Evolutionary conservation across 2,888 invertebrate genomes (phyloP), one percentile per base, ranked within the genome.

Genomic region (Dioctria rufipes): DNA sequence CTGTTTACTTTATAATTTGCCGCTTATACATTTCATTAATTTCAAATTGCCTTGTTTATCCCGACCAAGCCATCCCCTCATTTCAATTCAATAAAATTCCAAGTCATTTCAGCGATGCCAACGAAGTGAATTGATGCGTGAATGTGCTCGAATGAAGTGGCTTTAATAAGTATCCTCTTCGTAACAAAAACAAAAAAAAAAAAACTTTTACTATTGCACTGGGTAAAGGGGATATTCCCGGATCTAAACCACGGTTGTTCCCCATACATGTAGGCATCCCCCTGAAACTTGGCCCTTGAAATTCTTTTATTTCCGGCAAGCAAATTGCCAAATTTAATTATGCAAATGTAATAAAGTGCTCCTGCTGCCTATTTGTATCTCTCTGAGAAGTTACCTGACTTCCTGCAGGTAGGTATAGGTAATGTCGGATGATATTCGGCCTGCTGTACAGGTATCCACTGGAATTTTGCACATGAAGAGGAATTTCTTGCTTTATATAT

Each of bases 261-360:
- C 40, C 77, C 77, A 58, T 39, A 61, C 25, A 25, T 25, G 25
- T 25, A 25, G 25, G 25, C 25, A 25, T 25, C 25, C 42, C 61
- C 40, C 77, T 13, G 39, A 77, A 77, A 77, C 63, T 43, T 58
- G 40, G 77, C 46, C 63, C 77, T 77, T 77, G 63, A 77, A 77
- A 63, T 77, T 63, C 63, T 77, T 77, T 77, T 77, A 77, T 77
- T 77, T 77, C 63, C 77, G 77, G 77, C 61, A 40, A 77, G 63
- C 77, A 77, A 77, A 77, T 77, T 77, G 77, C 77, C 63, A 77
- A 77, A 77, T 77, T 77, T 77, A 77, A 77, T 77, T 77, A 77
- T 77, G 77, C 77, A 77, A 77, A 77, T 77, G 77, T 77, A 77
- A 77, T 77, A 77, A 77, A 77, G 77, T 77, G 63, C 77, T 77